phyloP scores from a whole-genome alignment of 2,113 vertebrate genomes.

The Hiodon tergisus region DNA sequence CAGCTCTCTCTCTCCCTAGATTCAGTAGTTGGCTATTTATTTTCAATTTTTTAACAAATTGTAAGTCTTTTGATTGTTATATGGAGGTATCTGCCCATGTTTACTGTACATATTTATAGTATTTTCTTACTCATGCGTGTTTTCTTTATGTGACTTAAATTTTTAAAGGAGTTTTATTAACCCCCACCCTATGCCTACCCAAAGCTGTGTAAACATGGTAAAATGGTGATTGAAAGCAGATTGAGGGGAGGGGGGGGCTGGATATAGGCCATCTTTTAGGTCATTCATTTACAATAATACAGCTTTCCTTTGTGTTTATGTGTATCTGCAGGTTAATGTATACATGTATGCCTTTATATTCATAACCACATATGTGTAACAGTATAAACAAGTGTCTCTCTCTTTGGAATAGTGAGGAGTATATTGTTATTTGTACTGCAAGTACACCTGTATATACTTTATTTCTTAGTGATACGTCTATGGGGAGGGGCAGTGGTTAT shows the following conservation, averaged over 20 bases:
- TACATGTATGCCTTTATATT: constrained; percentile 9
- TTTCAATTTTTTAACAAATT: constrained; percentile 25
- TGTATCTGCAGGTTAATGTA: constrained; percentile 1
- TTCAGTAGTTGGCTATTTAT: constrained; percentile 45
- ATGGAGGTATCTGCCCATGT: constrained; percentile 27
- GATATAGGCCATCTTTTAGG: constrained; percentile 70
- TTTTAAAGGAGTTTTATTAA: constrained; percentile 26
- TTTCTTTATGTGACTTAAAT: constrained; percentile 31
- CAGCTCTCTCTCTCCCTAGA: constrained; percentile 32
- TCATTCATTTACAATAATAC: constrained; percentile 72
- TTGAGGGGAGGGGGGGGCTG: constrained; percentile 61
- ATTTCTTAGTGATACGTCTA: constrained; percentile 66
- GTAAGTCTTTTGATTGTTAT: constrained; percentile 29
- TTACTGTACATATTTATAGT: constrained; percentile 40
- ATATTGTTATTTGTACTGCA: constrained; percentile 80
- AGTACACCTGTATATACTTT: constrained; percentile 79
- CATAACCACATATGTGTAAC: constrained; percentile 30
- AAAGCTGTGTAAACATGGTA: not conserved
- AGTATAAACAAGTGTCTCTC: constrained; percentile 26
- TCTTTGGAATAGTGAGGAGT: constrained; percentile 50
- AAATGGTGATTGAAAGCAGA: constrained; percentile 22
- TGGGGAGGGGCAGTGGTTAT: constrained; percentile 45
- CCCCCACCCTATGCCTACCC: constrained; percentile 6
- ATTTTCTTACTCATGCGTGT: constrained; percentile 36
- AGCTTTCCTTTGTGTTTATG: constrained; percentile 2